Evolutionary conservation across 2,797 vertebrate species (phyloP).

Genomic region (Rhadinocentrus ornatus): DNA sequence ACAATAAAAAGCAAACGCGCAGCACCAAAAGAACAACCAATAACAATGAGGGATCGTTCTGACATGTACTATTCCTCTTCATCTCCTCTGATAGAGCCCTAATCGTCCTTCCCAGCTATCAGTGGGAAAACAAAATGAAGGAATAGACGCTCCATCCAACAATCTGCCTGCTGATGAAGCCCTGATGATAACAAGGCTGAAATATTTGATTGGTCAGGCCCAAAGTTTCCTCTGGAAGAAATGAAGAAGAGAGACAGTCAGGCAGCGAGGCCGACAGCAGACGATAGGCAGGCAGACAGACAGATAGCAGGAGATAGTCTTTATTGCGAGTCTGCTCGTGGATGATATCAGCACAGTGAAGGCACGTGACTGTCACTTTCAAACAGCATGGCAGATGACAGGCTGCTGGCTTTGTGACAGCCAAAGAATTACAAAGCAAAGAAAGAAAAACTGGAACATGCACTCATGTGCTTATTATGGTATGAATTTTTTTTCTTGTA

Average conservation of each 20-base stretch:
- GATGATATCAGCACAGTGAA: conserved; percentile 59
- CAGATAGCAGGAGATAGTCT: conserved; percentile 20
- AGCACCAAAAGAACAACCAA: conserved; percentile 7
- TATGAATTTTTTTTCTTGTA: conserved; percentile 15
- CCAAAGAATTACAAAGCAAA: conserved; percentile 59
- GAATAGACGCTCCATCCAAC: conserved; percentile 34
- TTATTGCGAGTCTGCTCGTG: conserved; percentile 56
- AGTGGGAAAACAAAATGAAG: conserved; percentile 54
- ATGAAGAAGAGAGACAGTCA: conserved; percentile 33
- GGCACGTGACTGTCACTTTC: conserved; percentile 61
- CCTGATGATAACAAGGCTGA: conserved; percentile 53
- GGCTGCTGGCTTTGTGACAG: conserved; percentile 63
- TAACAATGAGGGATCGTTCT: conserved; percentile 31
- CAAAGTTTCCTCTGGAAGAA: conserved; percentile 54
- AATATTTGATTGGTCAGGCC: conserved; percentile 55
- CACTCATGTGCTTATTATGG: conserved; percentile 40
- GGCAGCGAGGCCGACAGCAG: conserved; percentile 11
- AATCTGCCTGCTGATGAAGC: conserved; percentile 45
- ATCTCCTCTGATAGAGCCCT: conserved; percentile 54
- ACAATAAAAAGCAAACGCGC: conserved; percentile 1
- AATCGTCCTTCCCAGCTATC: conserved; percentile 59
- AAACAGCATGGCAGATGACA: conserved; percentile 72
- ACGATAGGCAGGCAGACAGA: conserved; percentile 15
- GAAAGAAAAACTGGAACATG: conserved; percentile 63
- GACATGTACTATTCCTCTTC: conserved; percentile 13